These are phyloP conservation scores for Drosophila murphyi DNA, from an alignment of 1,140 invertebrate species.

Conservation along the genomic window DNA sequence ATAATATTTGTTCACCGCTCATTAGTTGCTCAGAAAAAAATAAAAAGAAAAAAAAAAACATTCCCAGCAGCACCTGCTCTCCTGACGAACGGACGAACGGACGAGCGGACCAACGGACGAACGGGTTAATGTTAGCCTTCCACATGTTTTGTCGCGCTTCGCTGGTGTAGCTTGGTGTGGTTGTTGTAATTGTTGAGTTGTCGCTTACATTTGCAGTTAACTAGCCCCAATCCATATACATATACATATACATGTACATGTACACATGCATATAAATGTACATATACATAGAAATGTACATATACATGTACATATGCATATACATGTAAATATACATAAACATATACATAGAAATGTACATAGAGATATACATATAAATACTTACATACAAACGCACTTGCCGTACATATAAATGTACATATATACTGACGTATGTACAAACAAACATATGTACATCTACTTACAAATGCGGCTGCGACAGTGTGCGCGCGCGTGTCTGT, in stretches of 20 bases:
- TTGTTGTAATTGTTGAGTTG: slow-evolving; percentile 53
- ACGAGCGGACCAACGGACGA: neutral
- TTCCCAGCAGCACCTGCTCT: slow-evolving; percentile 14
- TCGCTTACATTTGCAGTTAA: slow-evolving; percentile 45
- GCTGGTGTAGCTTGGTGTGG: slow-evolving; percentile 4
- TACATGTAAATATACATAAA: slow-evolving; percentile 12
- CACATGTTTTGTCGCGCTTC: slow-evolving; percentile 27
- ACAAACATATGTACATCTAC: slow-evolving; percentile 5
- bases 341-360: slow-evolving; percentile 8
- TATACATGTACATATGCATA: slow-evolving; percentile 1
- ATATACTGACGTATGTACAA: slow-evolving; percentile 2
- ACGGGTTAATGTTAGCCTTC: slow-evolving; percentile 1
- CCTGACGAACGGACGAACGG: neutral
- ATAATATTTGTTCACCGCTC: slow-evolving; percentile 21
- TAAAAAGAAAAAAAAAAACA: neutral
- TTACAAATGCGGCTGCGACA: slow-evolving; percentile 29
- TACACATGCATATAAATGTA: slow-evolving; percentile 14
- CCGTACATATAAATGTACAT: slow-evolving; percentile 4
- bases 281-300: neutral
- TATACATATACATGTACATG: neutral
- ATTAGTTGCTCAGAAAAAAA: neutral
- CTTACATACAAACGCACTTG: slow-evolving; percentile 15
- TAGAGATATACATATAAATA: slow-evolving; percentile 3
- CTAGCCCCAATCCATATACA: slow-evolving; percentile 34
- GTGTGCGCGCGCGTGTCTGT: slow-evolving; percentile 19